phyloP scores from a whole-genome alignment of 2,888 invertebrate species.

The Mythimna pallens region DNA sequence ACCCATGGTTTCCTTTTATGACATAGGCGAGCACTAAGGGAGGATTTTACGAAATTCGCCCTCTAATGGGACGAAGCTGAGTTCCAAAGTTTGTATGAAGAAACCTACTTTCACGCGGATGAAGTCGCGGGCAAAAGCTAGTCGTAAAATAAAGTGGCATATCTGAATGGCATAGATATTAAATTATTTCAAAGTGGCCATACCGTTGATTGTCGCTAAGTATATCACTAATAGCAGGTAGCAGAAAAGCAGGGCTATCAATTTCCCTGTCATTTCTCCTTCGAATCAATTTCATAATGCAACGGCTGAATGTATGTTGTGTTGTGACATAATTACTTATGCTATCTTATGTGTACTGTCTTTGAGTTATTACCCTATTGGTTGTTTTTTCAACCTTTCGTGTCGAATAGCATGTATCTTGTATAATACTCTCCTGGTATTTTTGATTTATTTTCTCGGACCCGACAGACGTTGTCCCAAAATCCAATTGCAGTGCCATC shows the following conservation, averaged over 20 bases:
- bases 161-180: neutral
- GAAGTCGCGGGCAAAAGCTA: too few species aligned
- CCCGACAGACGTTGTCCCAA: too few species aligned
- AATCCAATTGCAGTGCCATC: too few species aligned
- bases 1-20: too few species aligned
- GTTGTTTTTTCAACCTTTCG: neutral
- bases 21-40: too few species aligned
- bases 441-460: neutral
- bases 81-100: too few species aligned
- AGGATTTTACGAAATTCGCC: too few species aligned
- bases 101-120: too few species aligned
- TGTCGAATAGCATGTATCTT: neutral
- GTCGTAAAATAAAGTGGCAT: neutral
- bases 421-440: neutral
- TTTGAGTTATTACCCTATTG: too few species aligned
- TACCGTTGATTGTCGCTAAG: neutral
- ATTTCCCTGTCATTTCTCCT: conserved; percentile 5
- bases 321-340: neutral
- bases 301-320: neutral
- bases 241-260: neutral
- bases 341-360: too few species aligned
- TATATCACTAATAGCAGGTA: conserved; percentile 1
- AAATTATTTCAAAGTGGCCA: neutral
- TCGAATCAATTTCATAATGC: conserved; percentile 25
- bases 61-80: too few species aligned